Percentiles rank a stretch among this genome's conserved stretches.
Evolutionary conservation across 2,888 invertebrate genomes (phyloP).

Genomic region (Fragum sueziense): DNA sequence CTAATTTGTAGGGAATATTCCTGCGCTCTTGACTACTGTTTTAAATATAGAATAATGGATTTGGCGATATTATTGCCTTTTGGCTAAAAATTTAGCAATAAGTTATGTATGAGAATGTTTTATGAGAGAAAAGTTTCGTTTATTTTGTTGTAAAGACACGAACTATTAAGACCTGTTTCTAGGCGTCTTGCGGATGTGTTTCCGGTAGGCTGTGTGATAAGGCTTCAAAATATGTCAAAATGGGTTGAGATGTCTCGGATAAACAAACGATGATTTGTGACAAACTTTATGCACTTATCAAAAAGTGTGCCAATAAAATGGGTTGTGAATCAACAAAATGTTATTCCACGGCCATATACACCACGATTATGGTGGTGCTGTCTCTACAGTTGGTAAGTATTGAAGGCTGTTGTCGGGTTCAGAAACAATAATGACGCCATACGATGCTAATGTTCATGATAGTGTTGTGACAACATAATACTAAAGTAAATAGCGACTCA

Average conservation of each 20-base stretch:
- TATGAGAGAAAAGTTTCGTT: no score
- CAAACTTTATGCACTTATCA: conserved; percentile 10
- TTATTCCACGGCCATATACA: conserved; percentile 69
- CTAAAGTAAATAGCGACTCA: no score
- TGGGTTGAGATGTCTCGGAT: conserved; percentile 13
- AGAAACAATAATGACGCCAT: conserved; percentile 42
- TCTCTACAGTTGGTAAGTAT: conserved; percentile 72
- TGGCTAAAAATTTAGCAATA: neutral
- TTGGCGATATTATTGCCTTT: no score
- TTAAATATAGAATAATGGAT: no score
- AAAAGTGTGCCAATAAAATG: conserved; percentile 55
- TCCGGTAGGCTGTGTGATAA: neutral
- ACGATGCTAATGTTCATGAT: no score
- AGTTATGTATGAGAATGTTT: neutral
- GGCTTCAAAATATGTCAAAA: conserved; percentile 24
- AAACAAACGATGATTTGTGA: conserved; percentile 6
- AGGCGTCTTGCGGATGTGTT: neutral
- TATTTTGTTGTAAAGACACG: no score
- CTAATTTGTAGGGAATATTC: no score
- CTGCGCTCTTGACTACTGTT: no score
- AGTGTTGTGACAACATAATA: no score
- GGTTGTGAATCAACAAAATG: conserved; percentile 67
- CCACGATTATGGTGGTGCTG: conserved; percentile 72
- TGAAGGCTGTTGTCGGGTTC: conserved; percentile 26
- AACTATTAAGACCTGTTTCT: no score